A percentile compares a stretch with the other conserved stretches of the same genome.
Conservation (phyloP, 2,888 invertebrate genomes). For the Lithophane ornitopus region DNA sequence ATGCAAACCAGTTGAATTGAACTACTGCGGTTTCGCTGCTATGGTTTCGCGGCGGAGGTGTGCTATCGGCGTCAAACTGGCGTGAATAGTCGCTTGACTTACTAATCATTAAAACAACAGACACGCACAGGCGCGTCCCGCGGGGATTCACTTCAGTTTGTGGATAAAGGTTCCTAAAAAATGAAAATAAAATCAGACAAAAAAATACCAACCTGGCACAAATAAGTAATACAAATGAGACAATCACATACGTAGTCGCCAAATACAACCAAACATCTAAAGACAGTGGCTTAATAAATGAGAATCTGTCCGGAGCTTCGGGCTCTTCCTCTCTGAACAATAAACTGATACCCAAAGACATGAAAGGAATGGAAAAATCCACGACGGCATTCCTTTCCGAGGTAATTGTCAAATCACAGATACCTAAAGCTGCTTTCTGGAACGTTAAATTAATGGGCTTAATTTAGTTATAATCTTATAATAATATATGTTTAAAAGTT, state of each 20-base stretch:
- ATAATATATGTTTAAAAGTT: too few species aligned
- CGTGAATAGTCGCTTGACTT: neutral
- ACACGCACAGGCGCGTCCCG: neutral
- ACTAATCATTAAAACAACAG: neutral
- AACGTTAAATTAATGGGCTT: slow-evolving; percentile 67
- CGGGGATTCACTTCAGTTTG: neutral
- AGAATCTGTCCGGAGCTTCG: slow-evolving; percentile 95
- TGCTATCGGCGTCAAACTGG: too few species aligned
- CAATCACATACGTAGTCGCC: slow-evolving; percentile 95
- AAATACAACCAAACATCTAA: slow-evolving; percentile 97
- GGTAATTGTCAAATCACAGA: slow-evolving; percentile 98
- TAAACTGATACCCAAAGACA: slow-evolving; percentile 98
- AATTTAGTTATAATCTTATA: neutral
- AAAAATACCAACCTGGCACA: slow-evolving; percentile 92
- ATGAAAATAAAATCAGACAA: neutral
- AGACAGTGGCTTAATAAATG: slow-evolving; percentile 96
- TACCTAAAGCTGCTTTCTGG: slow-evolving; percentile 97
- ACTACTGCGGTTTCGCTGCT: too few species aligned
- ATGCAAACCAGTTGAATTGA: too few species aligned
- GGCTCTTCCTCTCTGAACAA: slow-evolving; percentile 94
- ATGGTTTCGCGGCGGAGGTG: too few species aligned
- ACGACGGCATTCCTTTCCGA: slow-evolving; percentile 96
- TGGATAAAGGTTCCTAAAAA: neutral
- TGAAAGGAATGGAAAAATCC: slow-evolving; percentile 98
- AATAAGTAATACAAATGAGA: slow-evolving; percentile 95